Evolutionary conservation across 1,140 invertebrate species (phyloP).

Genomic region (Bombus vancouverensis): DNA sequence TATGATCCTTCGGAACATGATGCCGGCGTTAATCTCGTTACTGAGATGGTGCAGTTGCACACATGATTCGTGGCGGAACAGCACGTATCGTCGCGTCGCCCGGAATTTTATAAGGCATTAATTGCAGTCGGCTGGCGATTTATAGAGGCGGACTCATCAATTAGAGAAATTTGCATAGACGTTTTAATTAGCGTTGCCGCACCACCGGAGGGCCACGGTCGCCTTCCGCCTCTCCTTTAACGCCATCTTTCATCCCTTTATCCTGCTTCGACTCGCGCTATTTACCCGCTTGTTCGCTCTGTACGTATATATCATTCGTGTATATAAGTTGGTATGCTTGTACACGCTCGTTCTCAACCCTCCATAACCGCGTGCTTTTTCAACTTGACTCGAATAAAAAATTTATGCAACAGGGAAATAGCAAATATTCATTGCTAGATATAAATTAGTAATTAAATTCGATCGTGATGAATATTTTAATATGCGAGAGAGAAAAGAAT

Average conservation of each 20-base stretch:
- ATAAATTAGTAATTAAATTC: slow-evolving; percentile 5
- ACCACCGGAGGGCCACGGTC: slow-evolving; percentile 12
- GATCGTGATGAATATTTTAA: neutral
- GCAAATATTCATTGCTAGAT: neutral
- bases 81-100: slow-evolving; percentile 7
- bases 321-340: neutral
- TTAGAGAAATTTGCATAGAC: slow-evolving; percentile 66
- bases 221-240: neutral
- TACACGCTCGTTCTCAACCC: neutral
- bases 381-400: no score
- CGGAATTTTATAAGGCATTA: slow-evolving; percentile 66
- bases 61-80: slow-evolving; percentile 28
- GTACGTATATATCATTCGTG: neutral
- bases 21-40: slow-evolving; percentile 38
- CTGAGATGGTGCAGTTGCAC: slow-evolving; percentile 6
- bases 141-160: slow-evolving; percentile 63
- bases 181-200: slow-evolving; percentile 69
- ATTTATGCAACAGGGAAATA: neutral
- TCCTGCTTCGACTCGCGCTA: neutral
- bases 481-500: neutral
- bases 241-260: slow-evolving; percentile 6
- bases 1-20: no score
- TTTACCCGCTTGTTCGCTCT: neutral
- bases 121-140: slow-evolving; percentile 56
- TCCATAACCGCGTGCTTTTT: no score